Evolutionary conservation across 1,140 invertebrate species (phyloP).

Genomic region (Drosophila tsacasi): DNA sequence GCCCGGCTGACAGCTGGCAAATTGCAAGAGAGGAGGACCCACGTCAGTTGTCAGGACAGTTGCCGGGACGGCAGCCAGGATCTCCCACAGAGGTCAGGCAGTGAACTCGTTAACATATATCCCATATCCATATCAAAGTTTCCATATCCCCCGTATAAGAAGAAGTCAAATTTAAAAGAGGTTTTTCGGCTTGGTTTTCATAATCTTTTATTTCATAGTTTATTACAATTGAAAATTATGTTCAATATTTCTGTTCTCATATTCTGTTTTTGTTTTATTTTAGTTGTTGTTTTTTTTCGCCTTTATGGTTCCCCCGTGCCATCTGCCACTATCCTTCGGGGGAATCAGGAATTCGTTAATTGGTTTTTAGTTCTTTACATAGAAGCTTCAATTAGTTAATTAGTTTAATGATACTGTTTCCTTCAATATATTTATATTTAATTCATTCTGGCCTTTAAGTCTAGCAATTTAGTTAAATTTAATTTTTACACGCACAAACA

Average conservation of each 20-base stretch:
- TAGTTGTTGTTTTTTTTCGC: constrained; percentile 4
- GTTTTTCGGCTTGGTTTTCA: constrained; percentile 54
- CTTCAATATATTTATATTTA: constrained; percentile 76
- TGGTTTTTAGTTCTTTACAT: constrained; percentile 82
- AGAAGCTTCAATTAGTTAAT: constrained; percentile 83
- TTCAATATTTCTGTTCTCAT: constrained; percentile 72
- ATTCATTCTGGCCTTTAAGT: constrained; percentile 59
- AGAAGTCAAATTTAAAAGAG: constrained; percentile 10
- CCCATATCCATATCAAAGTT: not conserved
- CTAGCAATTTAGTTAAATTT: constrained; percentile 81
- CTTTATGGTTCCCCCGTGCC: constrained; percentile 15
- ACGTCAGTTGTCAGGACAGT: constrained; percentile 66
- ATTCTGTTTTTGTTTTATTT: constrained; percentile 35
- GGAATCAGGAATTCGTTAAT: constrained; percentile 50
- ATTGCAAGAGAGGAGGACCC: constrained; percentile 57
- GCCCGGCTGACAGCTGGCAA: constrained; percentile 71
- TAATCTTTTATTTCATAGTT: constrained; percentile 83
- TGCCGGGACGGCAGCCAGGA: constrained; percentile 17
- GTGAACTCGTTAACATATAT: constrained; percentile 28
- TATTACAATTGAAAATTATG: constrained; percentile 83
- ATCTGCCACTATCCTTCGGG: constrained; percentile 22
- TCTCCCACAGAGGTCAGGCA: constrained; percentile 40
- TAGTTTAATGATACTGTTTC: constrained; percentile 80
- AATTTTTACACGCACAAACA: constrained; percentile 84
- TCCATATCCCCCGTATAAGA: not conserved